phyloP scores from a whole-genome alignment of 1,140 invertebrate genomes.

The Bilobella aurantiaca region DNA sequence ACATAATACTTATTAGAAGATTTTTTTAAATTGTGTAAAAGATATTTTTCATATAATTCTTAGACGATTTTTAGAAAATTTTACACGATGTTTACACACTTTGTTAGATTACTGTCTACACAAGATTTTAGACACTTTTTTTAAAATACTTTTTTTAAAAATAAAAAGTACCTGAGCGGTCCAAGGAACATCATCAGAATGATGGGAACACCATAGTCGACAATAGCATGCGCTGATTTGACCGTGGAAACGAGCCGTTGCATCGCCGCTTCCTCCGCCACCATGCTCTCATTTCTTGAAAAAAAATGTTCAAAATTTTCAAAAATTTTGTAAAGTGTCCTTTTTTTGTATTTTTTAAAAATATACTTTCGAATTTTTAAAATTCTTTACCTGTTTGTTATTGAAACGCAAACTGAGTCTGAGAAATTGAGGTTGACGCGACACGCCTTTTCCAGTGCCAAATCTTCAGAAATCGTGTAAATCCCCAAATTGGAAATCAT shows the following conservation, averaged over 20 bases:
- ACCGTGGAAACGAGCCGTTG: not conserved
- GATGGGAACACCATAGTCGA: not conserved
- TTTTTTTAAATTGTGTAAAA: not conserved
- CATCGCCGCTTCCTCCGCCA: not conserved
- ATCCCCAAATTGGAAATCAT: conserved; percentile 7
- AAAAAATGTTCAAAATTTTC: not conserved
- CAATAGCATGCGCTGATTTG: not conserved
- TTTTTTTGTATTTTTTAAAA: conserved; percentile 3
- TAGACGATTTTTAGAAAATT: too few species aligned
- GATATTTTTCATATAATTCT: not conserved
- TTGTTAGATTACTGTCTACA: not conserved
- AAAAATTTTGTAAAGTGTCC: not conserved
- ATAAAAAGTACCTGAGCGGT: not conserved
- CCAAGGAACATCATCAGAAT: not conserved
- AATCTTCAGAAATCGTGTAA: conserved; percentile 38
- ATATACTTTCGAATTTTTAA: conserved; percentile 6
- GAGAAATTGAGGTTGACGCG: conserved; percentile 62
- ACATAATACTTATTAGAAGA: not conserved
- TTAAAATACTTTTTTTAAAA: not conserved
- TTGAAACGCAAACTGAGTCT: conserved; percentile 52
- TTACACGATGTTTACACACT: too few species aligned
- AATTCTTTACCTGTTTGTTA: not conserved
- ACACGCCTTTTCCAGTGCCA: conserved; percentile 75
- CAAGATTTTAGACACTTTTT: not conserved
- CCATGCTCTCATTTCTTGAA: not conserved